These are phyloP conservation scores for Bradypus variegatus DNA, from an alignment of 2,797 vertebrate species.

Conservation along the genomic window DNA sequence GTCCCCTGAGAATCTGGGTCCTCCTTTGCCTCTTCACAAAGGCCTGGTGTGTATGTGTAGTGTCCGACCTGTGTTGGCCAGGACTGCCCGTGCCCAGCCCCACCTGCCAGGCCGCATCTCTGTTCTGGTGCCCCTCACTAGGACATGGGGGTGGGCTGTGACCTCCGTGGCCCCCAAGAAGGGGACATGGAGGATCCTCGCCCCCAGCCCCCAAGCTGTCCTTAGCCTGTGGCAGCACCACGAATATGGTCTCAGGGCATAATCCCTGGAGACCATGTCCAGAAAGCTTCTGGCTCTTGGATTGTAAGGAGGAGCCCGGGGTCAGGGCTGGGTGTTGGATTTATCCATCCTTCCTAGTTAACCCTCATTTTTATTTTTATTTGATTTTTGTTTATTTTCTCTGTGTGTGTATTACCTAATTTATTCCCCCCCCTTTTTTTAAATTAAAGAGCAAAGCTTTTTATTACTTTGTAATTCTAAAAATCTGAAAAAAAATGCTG, in stretches of 20 bases:
- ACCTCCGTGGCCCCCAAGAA: background rate
- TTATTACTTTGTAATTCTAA: slow-evolving; percentile 86
- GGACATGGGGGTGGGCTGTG: background rate
- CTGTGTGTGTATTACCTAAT: slow-evolving; percentile 75
- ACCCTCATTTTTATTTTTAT: slow-evolving; percentile 65
- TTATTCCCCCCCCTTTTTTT: slow-evolving; percentile 83
- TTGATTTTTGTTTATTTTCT: slow-evolving; percentile 69
- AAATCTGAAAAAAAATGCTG: slow-evolving; percentile 78
- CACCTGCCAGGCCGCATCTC: slow-evolving; percentile 29
- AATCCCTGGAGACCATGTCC: slow-evolving; percentile 54
- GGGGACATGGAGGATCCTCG: slow-evolving; percentile 12
- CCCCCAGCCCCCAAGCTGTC: background rate
- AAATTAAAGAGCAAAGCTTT: slow-evolving; percentile 82
- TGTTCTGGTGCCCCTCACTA: background rate
- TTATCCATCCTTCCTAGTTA: slow-evolving; percentile 71
- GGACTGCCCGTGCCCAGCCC: background rate
- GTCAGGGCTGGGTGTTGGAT: slow-evolving; percentile 55
- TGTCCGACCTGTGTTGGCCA: slow-evolving; percentile 14
- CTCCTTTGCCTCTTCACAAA: no score
- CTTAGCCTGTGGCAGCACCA: slow-evolving; percentile 40
- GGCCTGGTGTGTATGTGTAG: background rate
- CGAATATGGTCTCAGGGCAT: slow-evolving; percentile 51
- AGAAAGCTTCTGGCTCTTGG: slow-evolving; percentile 58
- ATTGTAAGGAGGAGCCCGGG: slow-evolving; percentile 55
- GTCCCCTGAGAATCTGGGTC: background rate